These are phyloP conservation scores for Lycocorax pyrrhopterus DNA, from an alignment of 2,113 vertebrate genomes.

Conservation along the genomic window DNA sequence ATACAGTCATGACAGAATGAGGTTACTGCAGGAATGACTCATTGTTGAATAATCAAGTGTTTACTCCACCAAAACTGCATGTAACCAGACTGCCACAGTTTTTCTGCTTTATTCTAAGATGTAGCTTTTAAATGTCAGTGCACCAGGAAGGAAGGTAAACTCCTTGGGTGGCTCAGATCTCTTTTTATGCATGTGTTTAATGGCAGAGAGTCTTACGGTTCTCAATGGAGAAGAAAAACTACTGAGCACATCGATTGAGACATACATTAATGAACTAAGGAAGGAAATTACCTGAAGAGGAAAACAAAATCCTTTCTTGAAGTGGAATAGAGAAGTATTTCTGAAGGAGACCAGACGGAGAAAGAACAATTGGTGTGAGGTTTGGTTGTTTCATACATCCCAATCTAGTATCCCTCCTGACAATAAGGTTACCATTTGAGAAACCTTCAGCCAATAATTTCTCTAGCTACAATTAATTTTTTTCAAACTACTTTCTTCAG, in stretches of 20 bases:
- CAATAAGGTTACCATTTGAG: background rate
- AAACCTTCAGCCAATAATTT: background rate
- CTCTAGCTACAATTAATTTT: background rate
- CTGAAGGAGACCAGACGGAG: background rate
- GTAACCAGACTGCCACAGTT: slow-evolving; percentile 52
- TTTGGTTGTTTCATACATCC: background rate
- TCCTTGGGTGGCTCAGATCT: slow-evolving; percentile 33
- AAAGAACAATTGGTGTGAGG: background rate
- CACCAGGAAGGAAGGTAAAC: slow-evolving; percentile 33
- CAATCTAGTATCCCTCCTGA: background rate
- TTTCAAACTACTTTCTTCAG: background rate
- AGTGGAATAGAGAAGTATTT: background rate
- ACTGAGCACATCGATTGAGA: background rate
- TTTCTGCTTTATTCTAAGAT: slow-evolving; percentile 34
- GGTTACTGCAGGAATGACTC: slow-evolving; percentile 68
- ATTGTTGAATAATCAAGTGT: slow-evolving; percentile 67
- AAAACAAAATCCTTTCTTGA: background rate
- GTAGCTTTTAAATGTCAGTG: slow-evolving; percentile 57
- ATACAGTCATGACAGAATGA: slow-evolving; percentile 68
- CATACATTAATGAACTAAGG: background rate
- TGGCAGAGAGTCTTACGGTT: background rate
- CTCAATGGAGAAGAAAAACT: slow-evolving; percentile 15
- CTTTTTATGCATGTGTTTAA: background rate
- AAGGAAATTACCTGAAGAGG: background rate
- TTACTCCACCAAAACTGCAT: slow-evolving; percentile 53